phyloP scores from a whole-genome alignment of 2,113 vertebrate genomes.

The Suncus etruscus region DNA sequence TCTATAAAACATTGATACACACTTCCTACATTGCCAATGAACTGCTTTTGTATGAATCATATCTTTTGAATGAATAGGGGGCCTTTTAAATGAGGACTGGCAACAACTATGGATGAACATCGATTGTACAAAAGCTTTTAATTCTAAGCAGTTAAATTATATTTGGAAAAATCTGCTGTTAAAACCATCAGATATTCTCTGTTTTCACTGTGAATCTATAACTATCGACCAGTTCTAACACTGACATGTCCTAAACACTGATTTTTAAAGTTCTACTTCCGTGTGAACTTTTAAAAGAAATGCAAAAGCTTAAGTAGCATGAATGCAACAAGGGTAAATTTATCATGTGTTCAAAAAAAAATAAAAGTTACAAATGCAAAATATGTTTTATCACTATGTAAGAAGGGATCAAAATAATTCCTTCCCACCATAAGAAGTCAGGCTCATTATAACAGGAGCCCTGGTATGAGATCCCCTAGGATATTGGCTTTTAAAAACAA shows the following conservation, averaged over 20 bases:
- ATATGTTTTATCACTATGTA: constrained; percentile 31
- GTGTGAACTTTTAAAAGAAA: constrained; percentile 16
- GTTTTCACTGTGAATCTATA: constrained; percentile 32
- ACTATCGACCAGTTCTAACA: constrained; percentile 54
- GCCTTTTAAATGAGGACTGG: not conserved
- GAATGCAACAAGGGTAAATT: constrained; percentile 49
- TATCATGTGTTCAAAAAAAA: constrained; percentile 69
- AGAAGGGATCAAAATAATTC: constrained; percentile 56
- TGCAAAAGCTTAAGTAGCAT: constrained; percentile 47
- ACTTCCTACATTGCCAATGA: not conserved
- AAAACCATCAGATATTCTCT: constrained; percentile 44
- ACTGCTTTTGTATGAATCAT: not conserved
- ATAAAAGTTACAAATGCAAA: constrained; percentile 66
- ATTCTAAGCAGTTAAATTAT: constrained; percentile 18
- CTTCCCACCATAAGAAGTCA: constrained; percentile 37
- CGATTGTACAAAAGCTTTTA: constrained; percentile 57
- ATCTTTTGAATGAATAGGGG: not conserved
- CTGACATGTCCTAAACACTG: constrained; percentile 20
- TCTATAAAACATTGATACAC: not conserved
- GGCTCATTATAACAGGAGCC: constrained; percentile 58
- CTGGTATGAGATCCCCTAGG: constrained; percentile 38
- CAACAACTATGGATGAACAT: not conserved
- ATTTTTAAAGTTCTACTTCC: constrained; percentile 54
- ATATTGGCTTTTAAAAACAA: constrained; percentile 60
- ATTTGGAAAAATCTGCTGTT: constrained; percentile 42